Percentiles rank a stretch among this genome's conserved stretches.
phyloP scores from a whole-genome alignment of 2,888 invertebrate genomes.

The Cephus sareptanus region DNA sequence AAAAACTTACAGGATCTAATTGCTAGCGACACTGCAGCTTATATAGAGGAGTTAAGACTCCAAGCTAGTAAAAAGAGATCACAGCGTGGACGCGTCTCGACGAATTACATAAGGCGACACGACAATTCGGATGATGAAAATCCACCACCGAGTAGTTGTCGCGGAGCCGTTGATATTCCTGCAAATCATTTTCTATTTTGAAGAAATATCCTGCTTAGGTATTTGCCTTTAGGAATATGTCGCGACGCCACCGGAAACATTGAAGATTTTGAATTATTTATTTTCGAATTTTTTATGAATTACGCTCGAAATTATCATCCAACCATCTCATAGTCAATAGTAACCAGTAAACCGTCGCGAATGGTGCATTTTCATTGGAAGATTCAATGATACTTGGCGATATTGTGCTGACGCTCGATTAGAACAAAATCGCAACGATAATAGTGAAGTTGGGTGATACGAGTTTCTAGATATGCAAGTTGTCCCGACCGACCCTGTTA shows the following conservation, averaged over 20 bases:
- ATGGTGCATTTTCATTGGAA: not conserved
- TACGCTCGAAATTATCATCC: constrained; percentile 12
- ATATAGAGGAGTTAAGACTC: constrained; percentile 49
- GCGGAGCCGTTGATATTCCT: constrained; percentile 62
- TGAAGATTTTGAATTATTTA: not conserved
- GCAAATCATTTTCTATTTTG: constrained; percentile 49
- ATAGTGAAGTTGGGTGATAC: not conserved
- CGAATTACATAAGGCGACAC: constrained; percentile 37
- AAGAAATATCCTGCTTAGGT: constrained; percentile 9
- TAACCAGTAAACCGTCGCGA: not conserved
- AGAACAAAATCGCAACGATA: not conserved
- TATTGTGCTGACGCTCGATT: not conserved
- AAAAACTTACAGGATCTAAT: constrained; percentile 54
- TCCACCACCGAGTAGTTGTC: constrained; percentile 69
- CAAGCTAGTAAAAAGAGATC: constrained; percentile 47
- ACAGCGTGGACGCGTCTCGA: constrained; percentile 24
- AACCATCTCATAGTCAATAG: not conserved
- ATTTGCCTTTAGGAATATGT: not conserved
- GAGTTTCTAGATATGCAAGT: not conserved
- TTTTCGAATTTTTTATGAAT: not conserved
- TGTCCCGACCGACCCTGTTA: not conserved
- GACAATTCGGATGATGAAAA: constrained; percentile 67
- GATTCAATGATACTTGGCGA: not conserved
- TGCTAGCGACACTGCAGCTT: constrained; percentile 47
- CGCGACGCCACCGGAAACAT: not conserved